Evolutionary conservation across 2,888 invertebrate species (phyloP), one percentile per base, ranked within the genome.

Genomic region (Junonia oenone): DNA sequence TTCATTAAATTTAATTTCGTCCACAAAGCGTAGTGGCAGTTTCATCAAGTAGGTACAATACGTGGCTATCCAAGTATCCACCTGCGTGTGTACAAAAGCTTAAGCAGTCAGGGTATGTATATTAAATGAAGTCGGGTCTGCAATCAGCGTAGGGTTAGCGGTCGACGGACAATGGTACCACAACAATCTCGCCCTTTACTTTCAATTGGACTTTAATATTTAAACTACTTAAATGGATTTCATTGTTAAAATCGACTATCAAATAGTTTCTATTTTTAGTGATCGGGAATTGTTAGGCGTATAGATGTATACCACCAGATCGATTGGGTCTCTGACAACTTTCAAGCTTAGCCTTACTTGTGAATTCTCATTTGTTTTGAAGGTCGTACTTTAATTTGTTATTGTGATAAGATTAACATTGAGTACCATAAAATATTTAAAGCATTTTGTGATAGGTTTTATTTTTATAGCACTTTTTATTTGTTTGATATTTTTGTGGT

Each of bases 121-220:
- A 81, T 83, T 88, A 81, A 76, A 90, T 88, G 89, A 86, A 81
- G 81, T 71, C 73, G 81, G 81, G 78, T 76, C 79, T 75, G 81
- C 84, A 84, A 88, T 84, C 87, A 85, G 87, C 74, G 73, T 80
- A 66, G 80, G 82, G 85, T 80, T 78, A 78, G 69, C 43, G 43
- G 43, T 43, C 43, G 78, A 77, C 79, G 83, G 84, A 86, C 88
- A 84, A 84, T 84, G 78, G 78, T 82, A 79, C 81, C 84, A 83
- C 87, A 87, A 85, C 85, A 85, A 87, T 86, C 82, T 82, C 84
- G 82, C 82, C 89, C 88, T 88, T 87, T 83, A 78, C 81, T 79
- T 83, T 75, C 73, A 79, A 87, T 87, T 88, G 85, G 82, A 83
- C 79, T 84, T 90, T 75, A 90, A 90, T 90, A 90, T 90, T 90